Base-by-base conservation (phyloP, 1,140 invertebrate species). In the Calliopsis andreniformis region DNA sequence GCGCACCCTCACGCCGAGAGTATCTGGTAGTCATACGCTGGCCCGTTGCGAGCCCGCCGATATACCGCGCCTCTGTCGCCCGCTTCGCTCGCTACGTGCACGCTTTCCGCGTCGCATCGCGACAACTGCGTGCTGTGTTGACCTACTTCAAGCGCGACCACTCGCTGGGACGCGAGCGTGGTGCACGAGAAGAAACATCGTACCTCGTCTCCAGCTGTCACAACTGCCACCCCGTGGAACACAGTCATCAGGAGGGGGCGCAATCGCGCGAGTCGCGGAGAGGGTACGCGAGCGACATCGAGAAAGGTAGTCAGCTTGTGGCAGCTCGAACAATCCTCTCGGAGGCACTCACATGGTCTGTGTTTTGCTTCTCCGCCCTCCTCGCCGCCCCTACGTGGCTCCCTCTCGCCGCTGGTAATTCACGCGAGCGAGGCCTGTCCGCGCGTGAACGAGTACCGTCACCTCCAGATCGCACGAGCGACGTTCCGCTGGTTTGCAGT, bases 21-120 rank as follows among this genome's bases (percentile, higher is more conserved):
- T 88, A 89, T 90, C 88, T 83, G 84, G 75, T 91, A 91, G 91
- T 91, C 90, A 91, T 91, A 92, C 90, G 89, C 84, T 89, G 89
- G 87, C 86, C 86, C 90, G 87, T 89, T 88, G 88, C 86, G 89
- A 91, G 86, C 82, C 80, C 78, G 82, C 77, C 73, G 76, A 76
- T 79, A 79, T 79, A 67, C 82, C 66, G 58, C 62, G 76, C 59
- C 49, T 77, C 76, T 83, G 42, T 71, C 59, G 83, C 75, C 59
- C 75, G 72, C 43, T 32, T 55, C 25, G 70, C 42, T n/a, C 25
- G 51, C 47, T 56, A 32, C 55, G 42, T 69, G 28, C 42, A 73
- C 67, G 68, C 62, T 55, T 30, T 25, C 12, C 30, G 56, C 69
- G 64, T 78, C 47, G 53, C 61, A 42, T 62, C 53, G 70, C 47